A percentile compares a stretch with the other conserved stretches of the same genome.
Conservation (phyloP, 2,797 vertebrate species). For the Cyprinodon diabolis region DNA sequence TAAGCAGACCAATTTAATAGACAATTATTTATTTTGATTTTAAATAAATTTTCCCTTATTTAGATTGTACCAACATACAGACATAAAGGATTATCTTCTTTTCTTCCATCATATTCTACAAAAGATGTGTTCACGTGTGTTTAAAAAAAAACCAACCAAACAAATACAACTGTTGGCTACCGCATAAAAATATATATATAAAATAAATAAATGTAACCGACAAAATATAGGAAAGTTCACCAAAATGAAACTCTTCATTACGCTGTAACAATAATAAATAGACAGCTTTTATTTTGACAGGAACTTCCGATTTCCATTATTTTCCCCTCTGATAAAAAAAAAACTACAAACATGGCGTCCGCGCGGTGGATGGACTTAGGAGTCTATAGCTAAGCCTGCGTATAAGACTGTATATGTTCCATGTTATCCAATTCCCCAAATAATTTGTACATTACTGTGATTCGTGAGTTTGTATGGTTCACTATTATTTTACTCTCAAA, state of each 20-base stretch:
- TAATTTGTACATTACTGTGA: accelerated
- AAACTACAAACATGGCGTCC: conserved; percentile 70
- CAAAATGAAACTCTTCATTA: background rate
- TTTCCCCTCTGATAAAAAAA: background rate
- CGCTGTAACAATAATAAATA: background rate
- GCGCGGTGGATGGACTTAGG: conserved; percentile 20
- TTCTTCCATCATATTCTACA: no score
- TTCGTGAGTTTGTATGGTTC: accelerated
- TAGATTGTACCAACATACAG: no score
- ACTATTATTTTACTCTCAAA: accelerated
- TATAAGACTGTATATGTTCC: accelerated
- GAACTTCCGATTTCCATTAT: background rate
- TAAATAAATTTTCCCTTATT: no score
- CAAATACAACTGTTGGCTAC: no score
- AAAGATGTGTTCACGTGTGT: no score
- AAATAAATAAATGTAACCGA: background rate
- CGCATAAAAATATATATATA: background rate
- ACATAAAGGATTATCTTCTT: no score
- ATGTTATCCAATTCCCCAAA: background rate
- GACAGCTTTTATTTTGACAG: conserved; percentile 22
- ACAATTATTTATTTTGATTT: no score
- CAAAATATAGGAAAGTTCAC: background rate
- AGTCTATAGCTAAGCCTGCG: conserved; percentile 39
- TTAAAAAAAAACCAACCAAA: no score
- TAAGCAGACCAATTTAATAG: no score